Percentiles rank a stretch among this genome's conserved stretches.
These are phyloP conservation scores for Cheilosia impressa DNA, from an alignment of 2,888 invertebrate genomes.

Conservation along the genomic window DNA sequence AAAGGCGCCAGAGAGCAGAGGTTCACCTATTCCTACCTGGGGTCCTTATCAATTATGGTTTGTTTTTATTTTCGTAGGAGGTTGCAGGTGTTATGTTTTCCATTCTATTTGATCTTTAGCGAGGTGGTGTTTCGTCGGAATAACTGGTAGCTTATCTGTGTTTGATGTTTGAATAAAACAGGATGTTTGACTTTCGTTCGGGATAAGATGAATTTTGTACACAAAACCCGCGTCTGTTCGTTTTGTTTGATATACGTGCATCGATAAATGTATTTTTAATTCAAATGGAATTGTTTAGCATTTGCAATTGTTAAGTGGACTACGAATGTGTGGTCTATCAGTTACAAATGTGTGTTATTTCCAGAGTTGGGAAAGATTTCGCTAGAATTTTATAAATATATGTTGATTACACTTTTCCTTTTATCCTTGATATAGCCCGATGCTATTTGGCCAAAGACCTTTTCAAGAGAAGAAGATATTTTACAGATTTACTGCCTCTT, in stretches of 20 bases:
- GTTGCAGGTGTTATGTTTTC: constrained; percentile 31
- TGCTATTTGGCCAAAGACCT: too few species aligned
- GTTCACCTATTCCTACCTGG: not conserved
- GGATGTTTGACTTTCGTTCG: constrained; percentile 31
- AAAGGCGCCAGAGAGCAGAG: constrained; percentile 1
- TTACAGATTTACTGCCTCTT: too few species aligned
- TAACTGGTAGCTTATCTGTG: constrained; percentile 23
- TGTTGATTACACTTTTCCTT: too few species aligned
- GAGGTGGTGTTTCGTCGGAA: not conserved
- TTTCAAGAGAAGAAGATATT: too few species aligned
- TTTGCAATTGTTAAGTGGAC: too few species aligned
- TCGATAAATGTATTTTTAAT: not conserved
- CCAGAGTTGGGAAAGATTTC: too few species aligned
- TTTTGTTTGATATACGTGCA: not conserved
- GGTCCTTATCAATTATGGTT: constrained; percentile 34
- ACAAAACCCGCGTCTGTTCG: not conserved
- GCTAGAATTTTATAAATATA: too few species aligned
- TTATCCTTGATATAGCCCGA: too few species aligned
- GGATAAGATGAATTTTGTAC: not conserved
- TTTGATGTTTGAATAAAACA: constrained; percentile 29
- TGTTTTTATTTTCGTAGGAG: constrained; percentile 17
- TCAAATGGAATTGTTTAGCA: too few species aligned
- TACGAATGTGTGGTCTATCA: too few species aligned
- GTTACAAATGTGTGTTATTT: too few species aligned
- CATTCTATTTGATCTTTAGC: constrained; percentile 19